These are phyloP conservation scores for Myripristis jacobus DNA, from an alignment of 2,797 vertebrate genomes.

Conservation along the genomic window DNA sequence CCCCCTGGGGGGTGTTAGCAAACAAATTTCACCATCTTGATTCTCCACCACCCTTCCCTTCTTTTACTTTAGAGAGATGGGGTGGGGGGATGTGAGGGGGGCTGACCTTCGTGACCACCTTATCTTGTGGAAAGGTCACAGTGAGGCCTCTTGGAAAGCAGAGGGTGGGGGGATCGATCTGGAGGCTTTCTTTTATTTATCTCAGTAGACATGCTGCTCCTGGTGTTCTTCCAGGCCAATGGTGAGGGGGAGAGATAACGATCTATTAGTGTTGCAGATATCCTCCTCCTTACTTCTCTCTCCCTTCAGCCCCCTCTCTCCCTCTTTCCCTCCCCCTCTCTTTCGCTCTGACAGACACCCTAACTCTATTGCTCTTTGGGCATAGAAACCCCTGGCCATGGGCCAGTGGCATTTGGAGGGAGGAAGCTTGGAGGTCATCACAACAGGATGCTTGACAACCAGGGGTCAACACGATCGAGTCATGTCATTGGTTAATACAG, in stretches of 20 bases:
- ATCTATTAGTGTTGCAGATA: constrained; percentile 88
- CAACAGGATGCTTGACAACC: constrained; percentile 64
- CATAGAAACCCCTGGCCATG: constrained; percentile 60
- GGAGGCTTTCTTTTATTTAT: constrained; percentile 85
- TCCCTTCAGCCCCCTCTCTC: constrained; percentile 66
- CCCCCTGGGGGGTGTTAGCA: constrained; percentile 51
- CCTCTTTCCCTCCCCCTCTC: constrained; percentile 66
- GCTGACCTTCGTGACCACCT: constrained; percentile 83
- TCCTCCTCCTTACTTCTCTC: constrained; percentile 75
- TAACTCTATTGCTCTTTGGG: constrained; percentile 51
- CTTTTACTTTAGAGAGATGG: constrained; percentile 55
- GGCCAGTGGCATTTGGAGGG: constrained; percentile 70
- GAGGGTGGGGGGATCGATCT: constrained; percentile 81
- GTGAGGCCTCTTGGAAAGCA: constrained; percentile 80
- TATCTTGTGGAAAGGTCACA: constrained; percentile 85
- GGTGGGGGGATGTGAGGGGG: background rate
- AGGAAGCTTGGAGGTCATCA: constrained; percentile 78
- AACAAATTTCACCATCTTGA: constrained; percentile 67
- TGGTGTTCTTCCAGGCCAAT: constrained; percentile 84
- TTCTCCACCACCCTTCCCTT: constrained; percentile 61
- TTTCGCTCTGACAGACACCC: constrained; percentile 65
- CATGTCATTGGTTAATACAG: constrained; percentile 73
- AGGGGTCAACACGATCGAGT: constrained; percentile 70
- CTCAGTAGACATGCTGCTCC: constrained; percentile 84
- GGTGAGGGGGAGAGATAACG: constrained; percentile 82